Evolutionary conservation across 2,797 vertebrate genomes (phyloP), one percentile per base, ranked within the genome.

Genomic region (Ibycter americanus): DNA sequence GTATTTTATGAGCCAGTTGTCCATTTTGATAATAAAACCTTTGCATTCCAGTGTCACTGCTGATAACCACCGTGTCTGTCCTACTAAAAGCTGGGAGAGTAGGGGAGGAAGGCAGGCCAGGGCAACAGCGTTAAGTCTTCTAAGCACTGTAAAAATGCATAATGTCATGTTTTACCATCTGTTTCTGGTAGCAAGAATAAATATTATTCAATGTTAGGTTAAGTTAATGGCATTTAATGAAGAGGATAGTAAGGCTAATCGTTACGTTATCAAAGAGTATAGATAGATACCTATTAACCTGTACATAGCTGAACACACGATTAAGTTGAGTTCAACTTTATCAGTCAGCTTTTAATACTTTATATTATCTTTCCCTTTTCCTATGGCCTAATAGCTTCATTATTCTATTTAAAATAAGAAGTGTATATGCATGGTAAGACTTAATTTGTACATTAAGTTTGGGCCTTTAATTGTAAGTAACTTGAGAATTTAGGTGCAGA

Each of bases 1-100:
- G 29, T 88, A 61, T 93, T 94, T 96, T 76, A 66, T 65, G 56
- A 90, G 31, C 22, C 38, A 25, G 5, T 32, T 92, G 27, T 34
- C 25, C 21, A 38, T 71, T 86, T 78, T 82, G 40, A 5, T 68
- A 42, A 65, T 38, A 72, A 62, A 92, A 47, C 10, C 18, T 56
- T 83, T 66, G 22, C 18, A 2, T 71, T 85, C 23, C 4, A 8
- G 13, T 40, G 32, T 70, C 40, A 36, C 27, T 2, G 1, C 42
- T 68, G 78, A 23, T 21, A 76, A 17, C 34, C 22, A 38, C 19
- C 19, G 47, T 0, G 1, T 22, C 14, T 44, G 38, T 44, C 0
- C 0, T 46, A 25, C n/a, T 76, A 62, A 83, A 89, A 55, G 32
- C 34, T 52, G 27, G 7, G 3, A 31, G 27, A 15, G 5, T 21